Evolutionary conservation across 37 sponge, comb jelly and placozoan species (phyloP).

Genomic region (Corticium candelabrum): DNA sequence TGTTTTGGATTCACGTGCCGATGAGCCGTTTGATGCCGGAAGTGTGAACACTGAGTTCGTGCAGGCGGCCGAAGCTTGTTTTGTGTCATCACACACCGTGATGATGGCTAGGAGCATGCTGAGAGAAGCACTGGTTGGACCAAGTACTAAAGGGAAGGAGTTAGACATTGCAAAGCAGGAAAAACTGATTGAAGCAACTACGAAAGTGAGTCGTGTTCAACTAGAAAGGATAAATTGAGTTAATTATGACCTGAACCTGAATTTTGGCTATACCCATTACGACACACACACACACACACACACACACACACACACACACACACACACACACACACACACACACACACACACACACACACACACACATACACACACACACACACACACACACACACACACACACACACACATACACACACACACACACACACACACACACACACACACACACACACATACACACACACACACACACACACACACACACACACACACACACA

Average conservation of each 20-base stretch:
- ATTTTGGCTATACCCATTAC: too few species aligned
- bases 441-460: too few species aligned
- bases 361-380: constrained; percentile 3
- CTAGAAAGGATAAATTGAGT: too few species aligned
- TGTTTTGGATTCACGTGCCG: background rate
- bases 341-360: constrained; percentile 23
- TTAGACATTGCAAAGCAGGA: constrained; percentile 14
- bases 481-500: too few species aligned
- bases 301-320: too few species aligned
- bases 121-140: constrained; percentile 20
- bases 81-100: constrained; percentile 6
- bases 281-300: too few species aligned
- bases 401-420: too few species aligned
- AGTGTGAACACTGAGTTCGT: constrained; percentile 37
- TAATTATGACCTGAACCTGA: too few species aligned
- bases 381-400: too few species aligned
- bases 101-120: constrained; percentile 1
- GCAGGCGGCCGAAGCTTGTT: constrained; percentile 18
- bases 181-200: background rate
- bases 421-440: too few species aligned
- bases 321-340: constrained; percentile 14
- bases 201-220: constrained; percentile 7
- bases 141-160: constrained; percentile 9
- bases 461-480: too few species aligned
- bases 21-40: background rate